Evolutionary conservation across 2,888 invertebrate species (phyloP).

Genomic region (Spicauda simplicius): DNA sequence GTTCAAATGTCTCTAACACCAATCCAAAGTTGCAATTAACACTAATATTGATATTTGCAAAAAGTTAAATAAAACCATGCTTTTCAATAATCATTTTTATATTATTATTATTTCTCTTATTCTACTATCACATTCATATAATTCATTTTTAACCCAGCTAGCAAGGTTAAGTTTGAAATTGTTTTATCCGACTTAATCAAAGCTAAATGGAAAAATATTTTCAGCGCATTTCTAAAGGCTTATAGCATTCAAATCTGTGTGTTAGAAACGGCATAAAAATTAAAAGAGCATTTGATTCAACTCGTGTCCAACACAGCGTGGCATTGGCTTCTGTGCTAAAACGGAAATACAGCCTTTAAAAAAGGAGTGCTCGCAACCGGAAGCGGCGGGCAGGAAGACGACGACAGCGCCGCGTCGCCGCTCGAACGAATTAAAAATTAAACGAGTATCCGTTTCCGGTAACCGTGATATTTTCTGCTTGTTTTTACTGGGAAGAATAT

Average conservation of each 20-base stretch:
- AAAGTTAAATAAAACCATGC: too few relatives aligned
- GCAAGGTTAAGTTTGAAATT: too few relatives aligned
- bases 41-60: too few relatives aligned
- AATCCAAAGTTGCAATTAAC: too few relatives aligned
- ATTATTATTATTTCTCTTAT: too few relatives aligned
- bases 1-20: too few relatives aligned
- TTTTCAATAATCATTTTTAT: too few relatives aligned
- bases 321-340: constrained; percentile 64
- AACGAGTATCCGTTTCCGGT: constrained; percentile 80
- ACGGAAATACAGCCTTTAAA: constrained; percentile 80
- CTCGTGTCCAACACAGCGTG: constrained; percentile 57
- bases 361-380: constrained; percentile 74
- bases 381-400: constrained; percentile 80
- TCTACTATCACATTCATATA: too few relatives aligned
- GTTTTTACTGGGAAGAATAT: constrained; percentile 48
- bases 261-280: constrained; percentile 20
- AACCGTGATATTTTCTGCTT: constrained; percentile 61
- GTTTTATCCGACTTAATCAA: too few relatives aligned
- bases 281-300: constrained; percentile 45
- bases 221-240: background rate
- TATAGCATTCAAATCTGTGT: constrained; percentile 2
- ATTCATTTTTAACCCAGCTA: too few relatives aligned
- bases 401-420: constrained; percentile 75
- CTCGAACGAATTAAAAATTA: constrained; percentile 80
- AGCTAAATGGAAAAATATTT: background rate